A percentile compares a stretch with the other conserved stretches of the same genome.
These are phyloP conservation scores for Phymorhynchus buccinoides DNA, from an alignment of 1,140 invertebrate genomes.

Conservation along the genomic window DNA sequence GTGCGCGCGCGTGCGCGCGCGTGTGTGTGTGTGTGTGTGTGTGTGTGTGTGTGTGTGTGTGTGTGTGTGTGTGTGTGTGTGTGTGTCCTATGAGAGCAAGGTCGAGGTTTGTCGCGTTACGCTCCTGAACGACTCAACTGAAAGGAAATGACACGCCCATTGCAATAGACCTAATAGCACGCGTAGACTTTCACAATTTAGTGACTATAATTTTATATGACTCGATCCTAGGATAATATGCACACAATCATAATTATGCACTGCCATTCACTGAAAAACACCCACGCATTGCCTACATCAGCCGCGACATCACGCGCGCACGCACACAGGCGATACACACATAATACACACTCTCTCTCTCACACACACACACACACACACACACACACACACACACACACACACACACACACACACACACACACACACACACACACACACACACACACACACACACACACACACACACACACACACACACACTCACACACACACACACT, in stretches of 20 bases:
- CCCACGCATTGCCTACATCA: too few relatives aligned
- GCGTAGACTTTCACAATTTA: too few relatives aligned
- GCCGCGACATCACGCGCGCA: neutral
- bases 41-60: neutral
- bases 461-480: neutral
- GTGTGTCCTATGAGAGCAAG: too few relatives aligned
- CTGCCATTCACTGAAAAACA: too few relatives aligned
- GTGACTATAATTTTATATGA: too few relatives aligned
- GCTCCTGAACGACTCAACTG: too few relatives aligned
- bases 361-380: conserved; percentile 4
- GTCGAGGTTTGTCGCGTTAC: too few relatives aligned
- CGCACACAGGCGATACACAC: neutral
- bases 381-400: neutral
- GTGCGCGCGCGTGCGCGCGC: neutral
- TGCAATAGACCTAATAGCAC: too few relatives aligned
- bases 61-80: conserved; percentile 2
- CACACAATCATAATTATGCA: too few relatives aligned
- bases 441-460: neutral
- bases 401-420: neutral
- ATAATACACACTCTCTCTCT: neutral
- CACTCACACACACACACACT: neutral
- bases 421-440: neutral
- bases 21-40: neutral
- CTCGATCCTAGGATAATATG: too few relatives aligned
- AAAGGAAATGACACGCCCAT: too few relatives aligned